Conservation (phyloP, 2,113 vertebrate genomes). For the Rhombomys opimus region DNA sequence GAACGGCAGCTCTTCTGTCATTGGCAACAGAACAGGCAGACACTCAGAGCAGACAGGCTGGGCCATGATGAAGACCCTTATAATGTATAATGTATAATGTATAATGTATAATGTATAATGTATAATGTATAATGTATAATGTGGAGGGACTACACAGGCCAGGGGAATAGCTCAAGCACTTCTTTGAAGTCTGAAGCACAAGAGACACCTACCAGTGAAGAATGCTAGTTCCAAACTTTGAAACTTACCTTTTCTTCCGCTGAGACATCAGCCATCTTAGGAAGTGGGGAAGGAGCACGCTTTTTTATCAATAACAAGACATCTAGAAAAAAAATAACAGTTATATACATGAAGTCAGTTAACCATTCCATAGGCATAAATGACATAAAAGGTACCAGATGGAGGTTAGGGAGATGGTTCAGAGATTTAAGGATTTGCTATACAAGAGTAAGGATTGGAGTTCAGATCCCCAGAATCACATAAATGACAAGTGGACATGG, state of each 20-base stretch:
- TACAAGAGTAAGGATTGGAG: neutral
- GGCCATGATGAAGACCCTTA: neutral
- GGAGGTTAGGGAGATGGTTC: too few species aligned
- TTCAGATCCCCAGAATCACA: neutral
- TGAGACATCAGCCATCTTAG: conserved; percentile 94
- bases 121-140: too few species aligned
- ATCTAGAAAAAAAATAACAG: conserved; percentile 85
- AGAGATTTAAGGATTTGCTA: neutral
- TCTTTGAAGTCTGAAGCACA: neutral
- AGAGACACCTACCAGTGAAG: fast-evolving
- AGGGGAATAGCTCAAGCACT: neutral
- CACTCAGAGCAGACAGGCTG: neutral
- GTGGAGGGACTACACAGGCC: neutral
- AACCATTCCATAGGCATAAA: fast-evolving
- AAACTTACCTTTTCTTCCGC: conserved; percentile 94
- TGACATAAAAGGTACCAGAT: fast-evolving
- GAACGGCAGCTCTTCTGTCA: neutral
- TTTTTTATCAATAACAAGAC: conserved; percentile 94
- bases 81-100: too few species aligned
- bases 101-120: too few species aligned
- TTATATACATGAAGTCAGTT: neutral
- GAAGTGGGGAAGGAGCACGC: conserved; percentile 89
- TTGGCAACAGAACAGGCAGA: neutral
- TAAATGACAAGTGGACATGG: neutral
- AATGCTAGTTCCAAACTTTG: fast-evolving